Evolutionary conservation across 2,797 vertebrate species (phyloP), one percentile per base, ranked within the genome.

Genomic region (Pelochelys cantorii): DNA sequence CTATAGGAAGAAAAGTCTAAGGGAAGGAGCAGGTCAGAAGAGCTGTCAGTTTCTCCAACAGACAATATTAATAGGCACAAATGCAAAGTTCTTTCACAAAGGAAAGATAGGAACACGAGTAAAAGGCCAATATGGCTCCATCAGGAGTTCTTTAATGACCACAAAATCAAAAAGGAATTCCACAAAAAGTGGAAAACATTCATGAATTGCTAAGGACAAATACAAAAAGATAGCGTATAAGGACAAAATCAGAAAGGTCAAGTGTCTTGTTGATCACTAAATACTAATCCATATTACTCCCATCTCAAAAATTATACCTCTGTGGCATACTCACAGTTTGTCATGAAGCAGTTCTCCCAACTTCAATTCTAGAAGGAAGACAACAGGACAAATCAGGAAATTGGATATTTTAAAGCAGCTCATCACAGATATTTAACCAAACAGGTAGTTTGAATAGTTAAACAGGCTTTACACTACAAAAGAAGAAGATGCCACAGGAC

Each of bases 321-420:
- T 81, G 65, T 79, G 3, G 62, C 12, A 93, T 98, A 99, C 99
- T 99, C 97, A 99, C 99, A 99, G 98, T 96, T 99, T 99, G 97
- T 99, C 99, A 98, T 99, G 99, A 97, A 99, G 99, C 93, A 99
- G 96, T 96, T 99, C 99, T 96, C 99, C 99, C 93, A 99, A 98
- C 96, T 99, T 99, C 95, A 99, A 96, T 96, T 99, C 99, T 99
- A 97, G 96, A 96, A 96, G 74, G 87, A 97, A 97, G 11, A 97
- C 86, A 94, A 95, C 81, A 90, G 74, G 56, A 87, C 7, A 96
- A 90, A 54, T 34, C 82, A 87, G 94, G 92, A 87, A 11, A 37
- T 11, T 71, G 68, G 22, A 37, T 37, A 82, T 37, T 86, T 11
- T 37, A 71, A 71, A 71, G 68, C 5, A 85, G 84, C 11, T 25